Percentiles rank a stretch among this genome's conserved stretches.
phyloP scores from a whole-genome alignment of 2,797 vertebrate species.

The Microhierax caerulescens region DNA sequence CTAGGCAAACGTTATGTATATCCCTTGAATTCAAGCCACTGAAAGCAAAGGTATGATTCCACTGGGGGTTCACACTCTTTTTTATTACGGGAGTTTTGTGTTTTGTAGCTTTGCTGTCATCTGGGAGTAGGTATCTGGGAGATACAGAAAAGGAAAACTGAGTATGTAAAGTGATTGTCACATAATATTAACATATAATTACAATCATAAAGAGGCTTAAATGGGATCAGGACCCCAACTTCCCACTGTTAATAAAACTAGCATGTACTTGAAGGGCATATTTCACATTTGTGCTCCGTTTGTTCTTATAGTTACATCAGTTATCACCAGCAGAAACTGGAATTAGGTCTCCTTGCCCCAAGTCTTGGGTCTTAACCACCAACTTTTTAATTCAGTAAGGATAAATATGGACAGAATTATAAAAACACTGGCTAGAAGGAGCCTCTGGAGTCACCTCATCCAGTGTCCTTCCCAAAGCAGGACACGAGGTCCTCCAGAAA shows the following conservation, averaged over 20 bases:
- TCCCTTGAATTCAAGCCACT: constrained; percentile 87
- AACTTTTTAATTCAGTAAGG: not conserved
- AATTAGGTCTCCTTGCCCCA: not conserved
- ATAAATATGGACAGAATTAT: not conserved
- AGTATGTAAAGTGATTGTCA: not conserved
- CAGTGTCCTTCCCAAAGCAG: not conserved
- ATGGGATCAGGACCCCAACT: not conserved
- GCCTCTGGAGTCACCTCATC: not conserved
- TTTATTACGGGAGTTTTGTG: constrained; percentile 93
- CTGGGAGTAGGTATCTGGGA: constrained; percentile 91
- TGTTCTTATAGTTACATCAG: not conserved
- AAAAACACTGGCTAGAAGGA: not conserved
- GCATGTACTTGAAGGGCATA: not conserved
- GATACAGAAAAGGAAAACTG: not conserved
- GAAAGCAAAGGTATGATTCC: constrained; percentile 96
- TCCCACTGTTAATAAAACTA: not conserved
- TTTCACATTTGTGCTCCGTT: not conserved
- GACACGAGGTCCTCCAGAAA: not conserved
- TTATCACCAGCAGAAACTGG: not conserved
- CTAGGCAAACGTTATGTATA: constrained; percentile 89
- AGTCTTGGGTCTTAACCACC: not conserved
- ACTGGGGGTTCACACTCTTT: constrained; percentile 91
- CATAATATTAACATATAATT: not conserved
- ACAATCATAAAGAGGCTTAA: not conserved
- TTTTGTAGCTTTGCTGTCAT: constrained; percentile 93